Conservation (phyloP, 2,888 invertebrate species). For the Zygothrica quintamaculata region DNA sequence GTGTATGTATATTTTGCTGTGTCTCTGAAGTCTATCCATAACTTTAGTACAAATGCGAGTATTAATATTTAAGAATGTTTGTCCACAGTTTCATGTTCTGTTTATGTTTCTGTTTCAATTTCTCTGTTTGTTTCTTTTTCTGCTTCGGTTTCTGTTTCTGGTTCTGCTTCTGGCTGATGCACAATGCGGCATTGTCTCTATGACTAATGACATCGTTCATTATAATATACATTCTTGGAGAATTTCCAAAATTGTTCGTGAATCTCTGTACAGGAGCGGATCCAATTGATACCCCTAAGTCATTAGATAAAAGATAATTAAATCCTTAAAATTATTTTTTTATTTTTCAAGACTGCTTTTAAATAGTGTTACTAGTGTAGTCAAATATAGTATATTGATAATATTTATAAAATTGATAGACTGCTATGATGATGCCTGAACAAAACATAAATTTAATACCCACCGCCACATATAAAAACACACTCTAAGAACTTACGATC, state of each 20-base stretch:
- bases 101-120: conserved; percentile 6
- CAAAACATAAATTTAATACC: no score
- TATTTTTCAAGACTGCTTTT: no score
- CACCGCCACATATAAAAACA: no score
- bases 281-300: background rate
- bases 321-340: no score
- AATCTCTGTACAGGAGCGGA: conserved; percentile 42
- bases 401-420: no score
- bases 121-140: conserved; percentile 2
- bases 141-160: conserved; percentile 8
- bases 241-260: conserved; percentile 66
- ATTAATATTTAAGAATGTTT: conserved; percentile 72
- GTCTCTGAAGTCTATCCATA: conserved; percentile 53
- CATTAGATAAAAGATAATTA: no score
- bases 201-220: conserved; percentile 84
- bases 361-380: no score
- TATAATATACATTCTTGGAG: conserved; percentile 81
- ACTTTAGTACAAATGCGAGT: conserved; percentile 68
- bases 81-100: conserved; percentile 23
- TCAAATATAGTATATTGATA: no score
- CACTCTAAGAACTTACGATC: no score
- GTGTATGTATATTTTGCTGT: background rate
- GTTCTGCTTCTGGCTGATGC: conserved; percentile 14
- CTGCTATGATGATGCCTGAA: no score
- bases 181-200: conserved; percentile 73